These are phyloP conservation scores for Caenorhabditis sp. DNA, from an alignment of 2,888 invertebrate genomes.

Conservation along the genomic window DNA sequence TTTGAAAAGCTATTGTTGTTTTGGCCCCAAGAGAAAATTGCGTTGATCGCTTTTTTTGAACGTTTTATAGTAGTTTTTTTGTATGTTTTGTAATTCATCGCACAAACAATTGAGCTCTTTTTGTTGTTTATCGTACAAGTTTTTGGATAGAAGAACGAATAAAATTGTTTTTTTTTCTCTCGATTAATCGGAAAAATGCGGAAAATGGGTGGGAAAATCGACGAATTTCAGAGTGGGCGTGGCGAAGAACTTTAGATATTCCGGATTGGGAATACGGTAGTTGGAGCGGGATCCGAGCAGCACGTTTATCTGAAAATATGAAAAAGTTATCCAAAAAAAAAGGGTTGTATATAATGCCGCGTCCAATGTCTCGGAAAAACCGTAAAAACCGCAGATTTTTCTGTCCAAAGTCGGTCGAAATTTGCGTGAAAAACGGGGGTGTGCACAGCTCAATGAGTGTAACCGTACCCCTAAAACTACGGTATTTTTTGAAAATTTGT, in stretches of 20 bases:
- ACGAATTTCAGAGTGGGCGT: conserved; percentile 12
- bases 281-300: neutral
- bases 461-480: too few species aligned
- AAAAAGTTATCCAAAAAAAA: neutral
- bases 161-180: conserved; percentile 8
- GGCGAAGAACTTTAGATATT: conserved; percentile 45
- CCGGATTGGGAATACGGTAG: conserved; percentile 24
- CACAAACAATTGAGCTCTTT: conserved; percentile 11
- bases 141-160: too few species aligned
- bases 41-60: neutral
- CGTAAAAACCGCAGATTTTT: neutral
- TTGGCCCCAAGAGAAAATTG: too few species aligned
- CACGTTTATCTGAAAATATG: conserved; percentile 6
- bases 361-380: too few species aligned
- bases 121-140: conserved; percentile 7
- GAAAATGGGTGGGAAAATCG: conserved; percentile 8
- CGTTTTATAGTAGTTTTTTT: conserved; percentile 14
- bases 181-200: neutral
- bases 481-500: too few species aligned
- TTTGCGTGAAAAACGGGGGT: too few species aligned
- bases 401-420: too few species aligned
- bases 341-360: too few species aligned
- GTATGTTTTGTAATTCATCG: conserved; percentile 21
- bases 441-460: too few species aligned
- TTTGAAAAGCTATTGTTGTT: too few species aligned